Percentiles rank a stretch among this genome's conserved stretches.
Evolutionary conservation across 2,888 invertebrate genomes (phyloP).

Genomic region (Aspidiotus destructor): DNA sequence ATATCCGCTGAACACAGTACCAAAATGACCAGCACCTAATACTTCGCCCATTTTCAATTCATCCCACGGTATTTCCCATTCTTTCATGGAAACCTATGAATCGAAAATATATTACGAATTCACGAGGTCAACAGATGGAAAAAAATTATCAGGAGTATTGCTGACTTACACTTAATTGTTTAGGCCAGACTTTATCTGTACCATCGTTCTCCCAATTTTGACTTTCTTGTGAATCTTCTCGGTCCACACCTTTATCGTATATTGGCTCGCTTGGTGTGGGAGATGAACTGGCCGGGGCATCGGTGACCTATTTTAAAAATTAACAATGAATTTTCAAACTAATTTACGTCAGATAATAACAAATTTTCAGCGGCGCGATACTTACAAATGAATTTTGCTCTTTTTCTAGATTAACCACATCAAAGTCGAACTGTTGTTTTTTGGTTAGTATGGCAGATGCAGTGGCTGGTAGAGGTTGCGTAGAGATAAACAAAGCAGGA

Average conservation of each 20-base stretch:
- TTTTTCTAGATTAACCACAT: slow-evolving; percentile 17
- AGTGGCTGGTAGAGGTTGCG: slow-evolving; percentile 25
- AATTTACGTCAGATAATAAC: too few species aligned
- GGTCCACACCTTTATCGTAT: slow-evolving; percentile 60
- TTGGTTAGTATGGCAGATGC: slow-evolving; percentile 24
- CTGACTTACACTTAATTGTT: slow-evolving; percentile 66
- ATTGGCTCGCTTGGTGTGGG: slow-evolving; percentile 4
- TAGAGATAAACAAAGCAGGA: slow-evolving; percentile 60
- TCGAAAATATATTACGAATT: neutral
- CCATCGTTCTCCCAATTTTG: slow-evolving; percentile 59
- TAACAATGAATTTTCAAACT: too few species aligned
- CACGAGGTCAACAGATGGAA: neutral
- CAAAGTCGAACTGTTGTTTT: slow-evolving; percentile 33
- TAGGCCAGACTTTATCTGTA: slow-evolving; percentile 52
- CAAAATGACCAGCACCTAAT: slow-evolving; percentile 87
- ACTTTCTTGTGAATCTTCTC: slow-evolving; percentile 74
- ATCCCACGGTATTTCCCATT: slow-evolving; percentile 98
- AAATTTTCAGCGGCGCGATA: neutral
- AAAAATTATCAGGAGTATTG: neutral
- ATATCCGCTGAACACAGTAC: slow-evolving; percentile 85
- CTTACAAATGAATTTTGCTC: slow-evolving; percentile 15
- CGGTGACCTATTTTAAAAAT: neutral
- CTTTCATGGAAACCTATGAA: slow-evolving; percentile 68
- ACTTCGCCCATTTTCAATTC: slow-evolving; percentile 77
- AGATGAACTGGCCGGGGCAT: slow-evolving; percentile 7